A percentile compares a stretch with the other conserved stretches of the same genome.
Evolutionary conservation across 1,140 invertebrate genomes (phyloP).

Genomic region (Aphaenogaster floridana): DNA sequence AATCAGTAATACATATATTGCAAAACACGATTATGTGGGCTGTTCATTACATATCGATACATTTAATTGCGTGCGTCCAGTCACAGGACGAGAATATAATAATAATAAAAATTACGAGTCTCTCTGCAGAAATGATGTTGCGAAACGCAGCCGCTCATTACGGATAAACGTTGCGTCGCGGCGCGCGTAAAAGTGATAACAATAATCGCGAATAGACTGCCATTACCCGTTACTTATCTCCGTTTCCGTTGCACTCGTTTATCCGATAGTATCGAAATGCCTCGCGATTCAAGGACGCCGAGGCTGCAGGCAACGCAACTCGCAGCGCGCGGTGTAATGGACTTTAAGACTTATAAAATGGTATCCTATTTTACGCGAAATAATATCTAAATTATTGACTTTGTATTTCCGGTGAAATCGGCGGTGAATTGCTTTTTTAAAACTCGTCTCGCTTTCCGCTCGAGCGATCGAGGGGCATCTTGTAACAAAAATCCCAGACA

Average conservation of each 20-base stretch:
- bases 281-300: conserved; percentile 31
- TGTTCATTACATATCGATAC: conserved; percentile 27
- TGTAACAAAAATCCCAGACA: conserved; percentile 52
- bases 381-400: conserved; percentile 36
- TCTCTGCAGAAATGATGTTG: conserved; percentile 28
- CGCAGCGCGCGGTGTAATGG: neutral
- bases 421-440: conserved; percentile 14
- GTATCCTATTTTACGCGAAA: conserved; percentile 22
- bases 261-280: conserved; percentile 41
- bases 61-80: conserved; percentile 35
- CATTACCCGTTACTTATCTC: conserved; percentile 49
- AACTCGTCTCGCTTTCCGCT: conserved; percentile 38
- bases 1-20: conserved; percentile 23
- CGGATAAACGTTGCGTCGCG: conserved; percentile 17
- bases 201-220: conserved; percentile 53
- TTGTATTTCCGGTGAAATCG: conserved; percentile 35
- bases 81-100: neutral
- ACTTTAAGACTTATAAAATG: neutral
- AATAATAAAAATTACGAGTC: neutral
- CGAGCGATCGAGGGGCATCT: conserved; percentile 30
- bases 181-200: conserved; percentile 47
- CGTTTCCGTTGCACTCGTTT: conserved; percentile 17
- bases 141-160: conserved; percentile 51
- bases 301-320: neutral
- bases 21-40: neutral